Evolutionary conservation across 2,797 vertebrate species (phyloP).

Genomic region (Scyliorhinus canicula): DNA sequence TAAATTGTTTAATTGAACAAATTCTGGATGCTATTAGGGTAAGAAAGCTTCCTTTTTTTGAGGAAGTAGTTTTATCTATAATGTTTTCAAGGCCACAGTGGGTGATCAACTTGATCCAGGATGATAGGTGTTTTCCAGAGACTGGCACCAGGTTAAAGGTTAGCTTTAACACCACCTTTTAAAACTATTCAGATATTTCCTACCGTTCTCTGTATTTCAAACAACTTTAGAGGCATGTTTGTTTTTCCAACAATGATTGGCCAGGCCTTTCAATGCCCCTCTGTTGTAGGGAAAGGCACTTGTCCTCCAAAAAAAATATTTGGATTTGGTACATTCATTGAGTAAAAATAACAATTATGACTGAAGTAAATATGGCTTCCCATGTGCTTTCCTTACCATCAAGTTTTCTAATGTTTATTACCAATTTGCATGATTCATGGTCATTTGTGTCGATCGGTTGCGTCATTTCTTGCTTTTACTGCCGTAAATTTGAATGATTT

Average conservation of each 20-base stretch:
- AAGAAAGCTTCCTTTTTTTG: background rate
- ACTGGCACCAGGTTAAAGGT: background rate
- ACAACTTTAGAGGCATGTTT: background rate
- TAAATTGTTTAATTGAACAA: background rate
- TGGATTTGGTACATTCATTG: background rate
- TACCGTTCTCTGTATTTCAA: background rate
- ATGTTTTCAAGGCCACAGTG: background rate
- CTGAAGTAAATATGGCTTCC: background rate
- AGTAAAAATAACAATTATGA: background rate
- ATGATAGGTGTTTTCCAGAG: background rate
- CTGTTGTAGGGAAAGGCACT: background rate
- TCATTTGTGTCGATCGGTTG: background rate
- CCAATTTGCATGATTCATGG: background rate
- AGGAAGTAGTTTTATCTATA: background rate
- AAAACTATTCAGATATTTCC: background rate
- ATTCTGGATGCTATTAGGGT: background rate
- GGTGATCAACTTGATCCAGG: background rate
- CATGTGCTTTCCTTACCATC: background rate
- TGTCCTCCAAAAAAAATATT: background rate
- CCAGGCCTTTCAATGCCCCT: background rate
- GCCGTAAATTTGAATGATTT: background rate
- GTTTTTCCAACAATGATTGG: constrained; percentile 16
- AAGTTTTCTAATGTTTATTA: background rate
- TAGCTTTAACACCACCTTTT: background rate
- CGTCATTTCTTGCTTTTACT: background rate